Evolutionary conservation across 2,113 vertebrate genomes (phyloP), one percentile per base, ranked within the genome.

Genomic region (Gymnarchus niloticus): DNA sequence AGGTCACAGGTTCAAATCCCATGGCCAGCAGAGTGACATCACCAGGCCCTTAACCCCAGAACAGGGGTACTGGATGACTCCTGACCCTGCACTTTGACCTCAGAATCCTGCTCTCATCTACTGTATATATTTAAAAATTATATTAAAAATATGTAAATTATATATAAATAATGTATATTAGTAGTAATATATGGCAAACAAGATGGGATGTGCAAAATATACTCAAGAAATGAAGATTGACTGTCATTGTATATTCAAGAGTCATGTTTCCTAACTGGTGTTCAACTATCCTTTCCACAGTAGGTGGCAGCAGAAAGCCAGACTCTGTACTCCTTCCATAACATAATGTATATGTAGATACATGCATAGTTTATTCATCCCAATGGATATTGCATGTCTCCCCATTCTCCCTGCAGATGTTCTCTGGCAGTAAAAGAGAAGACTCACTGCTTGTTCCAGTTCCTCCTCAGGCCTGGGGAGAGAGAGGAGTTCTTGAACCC

Each of bases 391-490:
- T 80, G 9, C 25, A 59, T 41, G 25, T 6, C 19, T 49, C 14
- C 3, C 37, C n/a, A 6, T 61, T 41, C 17, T 12, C 21, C 69
- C 56, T 76, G 0, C 83, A 97, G 96, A 92, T 93, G 91, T 89
- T 88, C 91, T 12, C 92, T 92, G 2, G 91, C 94, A 59, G 93
- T 97, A 87, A 95, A 91, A 90, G 92, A 94, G 21, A 93, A 85
- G 85, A 97, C 96, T 0, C 94, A 95, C 89, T 97, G 96, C 33
- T 93, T 97, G 85, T 97, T 97, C 93, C 92, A 90, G 59, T 92
- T 91, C 86, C 87, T 98, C 78, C 87, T 94, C 76, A 92, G 88
- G 83, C 91, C 92, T 0, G 59, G 17, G 0, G 89, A 95, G 88
- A 91, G 56, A 86, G 87, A 91, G 6, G 81, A 87, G 21, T 91